These are phyloP conservation scores for Salminus brasiliensis DNA, from an alignment of 2,113 vertebrate genomes.

Conservation along the genomic window DNA sequence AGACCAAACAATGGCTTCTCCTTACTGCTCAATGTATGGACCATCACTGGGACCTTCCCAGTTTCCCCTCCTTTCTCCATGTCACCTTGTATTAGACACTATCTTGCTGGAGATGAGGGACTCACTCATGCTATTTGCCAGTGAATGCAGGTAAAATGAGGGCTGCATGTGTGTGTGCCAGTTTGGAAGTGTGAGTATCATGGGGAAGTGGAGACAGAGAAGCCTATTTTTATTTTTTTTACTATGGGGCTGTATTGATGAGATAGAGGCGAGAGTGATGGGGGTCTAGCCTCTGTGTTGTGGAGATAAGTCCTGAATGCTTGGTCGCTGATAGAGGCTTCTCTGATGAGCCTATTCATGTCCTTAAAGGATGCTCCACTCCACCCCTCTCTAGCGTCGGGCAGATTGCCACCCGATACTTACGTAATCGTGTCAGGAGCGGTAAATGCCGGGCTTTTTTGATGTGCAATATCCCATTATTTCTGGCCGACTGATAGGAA, in stretches of 20 bases:
- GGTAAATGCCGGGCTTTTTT: conserved; percentile 60
- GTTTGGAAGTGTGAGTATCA: conserved; percentile 30
- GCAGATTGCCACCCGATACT: conserved; percentile 66
- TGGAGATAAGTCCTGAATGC: conserved; percentile 48
- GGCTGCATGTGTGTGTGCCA: conserved; percentile 9
- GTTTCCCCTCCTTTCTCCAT: not conserved
- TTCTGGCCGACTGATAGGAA: conserved; percentile 71
- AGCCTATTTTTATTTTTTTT: conserved; percentile 13
- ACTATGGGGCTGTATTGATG: conserved; percentile 34
- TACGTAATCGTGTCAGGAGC: conserved; percentile 60
- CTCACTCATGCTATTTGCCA: conserved; percentile 38
- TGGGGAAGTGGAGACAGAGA: conserved; percentile 21
- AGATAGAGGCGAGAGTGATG: conserved; percentile 44
- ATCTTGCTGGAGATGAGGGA: conserved; percentile 24
- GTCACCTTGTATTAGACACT: conserved; percentile 31
- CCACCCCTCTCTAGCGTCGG: conserved; percentile 57
- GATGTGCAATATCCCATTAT: conserved; percentile 73
- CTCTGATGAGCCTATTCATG: conserved; percentile 50
- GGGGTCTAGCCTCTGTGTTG: conserved; percentile 46
- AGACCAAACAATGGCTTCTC: not conserved
- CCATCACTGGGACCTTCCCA: not conserved
- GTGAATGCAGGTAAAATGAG: conserved; percentile 35
- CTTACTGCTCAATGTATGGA: not conserved
- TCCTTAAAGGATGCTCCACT: conserved; percentile 49
- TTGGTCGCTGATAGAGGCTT: conserved; percentile 36